These are phyloP conservation scores for Trachelus troglodyta DNA, from an alignment of 2,888 invertebrate species.

Conservation along the genomic window DNA sequence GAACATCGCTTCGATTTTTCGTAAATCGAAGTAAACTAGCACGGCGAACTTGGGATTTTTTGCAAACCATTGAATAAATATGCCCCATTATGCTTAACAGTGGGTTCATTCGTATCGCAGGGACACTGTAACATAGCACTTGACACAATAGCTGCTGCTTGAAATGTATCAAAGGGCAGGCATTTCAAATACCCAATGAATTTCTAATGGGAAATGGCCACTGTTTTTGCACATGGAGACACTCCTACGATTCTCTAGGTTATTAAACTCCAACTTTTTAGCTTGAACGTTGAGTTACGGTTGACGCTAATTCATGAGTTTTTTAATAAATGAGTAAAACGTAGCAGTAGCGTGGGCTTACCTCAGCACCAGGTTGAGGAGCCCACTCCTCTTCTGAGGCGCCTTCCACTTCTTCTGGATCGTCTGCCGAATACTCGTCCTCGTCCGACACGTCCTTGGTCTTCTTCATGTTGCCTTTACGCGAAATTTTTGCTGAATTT, in stretches of 20 bases:
- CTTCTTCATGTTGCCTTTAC: conserved; percentile 61
- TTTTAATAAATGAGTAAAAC: conserved; percentile 12
- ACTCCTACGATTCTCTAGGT: background rate
- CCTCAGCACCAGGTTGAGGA: conserved; percentile 58
- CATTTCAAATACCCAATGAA: background rate
- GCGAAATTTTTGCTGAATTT: conserved; percentile 59
- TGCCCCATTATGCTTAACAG: background rate
- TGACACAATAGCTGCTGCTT: background rate
- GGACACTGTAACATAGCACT: background rate
- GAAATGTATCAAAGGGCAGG: background rate
- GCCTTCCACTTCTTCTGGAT: conserved; percentile 66
- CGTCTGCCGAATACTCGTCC: conserved; percentile 64
- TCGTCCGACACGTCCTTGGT: conserved; percentile 64
- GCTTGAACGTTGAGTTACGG: background rate
- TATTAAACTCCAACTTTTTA: background rate
- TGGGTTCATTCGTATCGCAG: background rate
- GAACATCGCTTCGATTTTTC: conserved; percentile 3
- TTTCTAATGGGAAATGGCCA: background rate
- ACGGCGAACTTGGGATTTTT: background rate
- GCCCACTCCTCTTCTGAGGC: conserved; percentile 66
- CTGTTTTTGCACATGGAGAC: background rate
- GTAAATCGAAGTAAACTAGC: background rate
- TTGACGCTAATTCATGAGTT: background rate
- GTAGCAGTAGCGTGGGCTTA: conserved; percentile 41
- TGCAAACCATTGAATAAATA: background rate